These are phyloP conservation scores for Sicus ferrugineus DNA, from an alignment of 2,888 invertebrate genomes.

Conservation along the genomic window DNA sequence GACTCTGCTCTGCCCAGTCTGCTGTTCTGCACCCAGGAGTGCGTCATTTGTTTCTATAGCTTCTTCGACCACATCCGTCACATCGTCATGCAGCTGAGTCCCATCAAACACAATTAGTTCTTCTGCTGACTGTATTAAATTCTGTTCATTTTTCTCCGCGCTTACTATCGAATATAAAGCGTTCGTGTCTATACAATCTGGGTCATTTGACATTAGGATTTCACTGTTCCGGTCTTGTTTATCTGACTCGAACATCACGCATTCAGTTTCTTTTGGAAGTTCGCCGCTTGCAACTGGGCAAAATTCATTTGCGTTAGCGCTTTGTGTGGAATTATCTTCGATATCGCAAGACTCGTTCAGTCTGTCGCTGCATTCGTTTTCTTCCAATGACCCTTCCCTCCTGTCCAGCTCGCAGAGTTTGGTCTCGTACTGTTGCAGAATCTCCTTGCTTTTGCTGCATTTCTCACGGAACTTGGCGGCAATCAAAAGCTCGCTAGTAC, in stretches of 20 bases:
- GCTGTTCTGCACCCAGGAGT: too few species aligned
- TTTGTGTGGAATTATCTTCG: not conserved
- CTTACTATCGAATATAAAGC: not conserved
- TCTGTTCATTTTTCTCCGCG: not conserved
- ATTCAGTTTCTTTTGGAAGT: not conserved
- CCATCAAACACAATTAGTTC: slow-evolving; percentile 8
- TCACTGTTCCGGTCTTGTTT: not conserved
- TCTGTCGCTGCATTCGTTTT: slow-evolving; percentile 1
- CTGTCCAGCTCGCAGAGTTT: slow-evolving; percentile 5
- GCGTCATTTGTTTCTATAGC: not conserved
- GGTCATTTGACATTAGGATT: not conserved
- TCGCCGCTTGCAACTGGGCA: not conserved
- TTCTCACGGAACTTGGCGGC: slow-evolving; percentile 58
- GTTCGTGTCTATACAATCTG: not conserved
- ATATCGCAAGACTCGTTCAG: not conserved
- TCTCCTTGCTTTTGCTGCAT: slow-evolving; percentile 51
- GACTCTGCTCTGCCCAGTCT: too few species aligned
- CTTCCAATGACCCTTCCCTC: not conserved
- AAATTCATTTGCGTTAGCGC: slow-evolving; percentile 23
- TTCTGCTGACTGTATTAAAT: not conserved
- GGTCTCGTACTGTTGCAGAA: slow-evolving; percentile 37
- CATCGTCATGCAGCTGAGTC: not conserved
- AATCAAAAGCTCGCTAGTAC: slow-evolving; percentile 57
- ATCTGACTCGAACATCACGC: too few species aligned
- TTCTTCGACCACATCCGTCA: not conserved